These are phyloP conservation scores for Lordiphosa clarofinis DNA, from an alignment of 1,140 invertebrate species.

Conservation along the genomic window DNA sequence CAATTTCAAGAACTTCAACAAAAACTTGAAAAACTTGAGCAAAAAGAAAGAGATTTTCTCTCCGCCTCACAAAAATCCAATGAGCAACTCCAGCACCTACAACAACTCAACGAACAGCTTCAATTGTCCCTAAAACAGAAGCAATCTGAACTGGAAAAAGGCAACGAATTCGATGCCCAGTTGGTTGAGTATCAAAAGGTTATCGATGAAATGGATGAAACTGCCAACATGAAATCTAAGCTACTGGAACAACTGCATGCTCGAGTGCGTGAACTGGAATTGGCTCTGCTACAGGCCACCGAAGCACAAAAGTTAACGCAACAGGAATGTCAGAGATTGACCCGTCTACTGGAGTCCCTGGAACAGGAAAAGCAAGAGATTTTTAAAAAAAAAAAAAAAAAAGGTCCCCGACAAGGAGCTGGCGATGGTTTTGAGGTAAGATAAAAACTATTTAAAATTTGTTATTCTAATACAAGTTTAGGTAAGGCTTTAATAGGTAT, in stretches of 20 bases:
- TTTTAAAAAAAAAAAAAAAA: no score
- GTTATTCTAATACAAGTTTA: no score
- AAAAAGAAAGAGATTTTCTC: conserved; percentile 19
- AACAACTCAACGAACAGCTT: conserved; percentile 12
- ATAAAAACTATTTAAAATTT: neutral
- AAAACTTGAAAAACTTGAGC: conserved; percentile 34
- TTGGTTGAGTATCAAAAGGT: conserved; percentile 64
- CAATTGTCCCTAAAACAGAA: conserved; percentile 22
- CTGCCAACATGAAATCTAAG: conserved; percentile 25
- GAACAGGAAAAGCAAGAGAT: conserved; percentile 61
- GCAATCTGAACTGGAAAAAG: conserved; percentile 33
- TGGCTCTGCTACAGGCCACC: conserved; percentile 22
- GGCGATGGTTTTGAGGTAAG: conserved; percentile 34
- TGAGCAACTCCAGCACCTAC: conserved; percentile 20
- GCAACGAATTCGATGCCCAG: conserved; percentile 47
- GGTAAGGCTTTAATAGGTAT: no score
- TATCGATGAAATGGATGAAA: conserved; percentile 72
- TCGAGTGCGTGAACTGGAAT: conserved; percentile 44
- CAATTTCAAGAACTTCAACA: conserved; percentile 26
- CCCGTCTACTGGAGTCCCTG: conserved; percentile 42
- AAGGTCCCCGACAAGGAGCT: conserved; percentile 1
- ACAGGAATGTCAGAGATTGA: conserved; percentile 37
- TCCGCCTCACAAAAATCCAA: conserved; percentile 8
- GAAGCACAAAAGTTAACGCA: conserved; percentile 37
- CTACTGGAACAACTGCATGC: conserved; percentile 40